Conservation (phyloP, 2,888 invertebrate genomes). For the Microchrysa polita region DNA sequence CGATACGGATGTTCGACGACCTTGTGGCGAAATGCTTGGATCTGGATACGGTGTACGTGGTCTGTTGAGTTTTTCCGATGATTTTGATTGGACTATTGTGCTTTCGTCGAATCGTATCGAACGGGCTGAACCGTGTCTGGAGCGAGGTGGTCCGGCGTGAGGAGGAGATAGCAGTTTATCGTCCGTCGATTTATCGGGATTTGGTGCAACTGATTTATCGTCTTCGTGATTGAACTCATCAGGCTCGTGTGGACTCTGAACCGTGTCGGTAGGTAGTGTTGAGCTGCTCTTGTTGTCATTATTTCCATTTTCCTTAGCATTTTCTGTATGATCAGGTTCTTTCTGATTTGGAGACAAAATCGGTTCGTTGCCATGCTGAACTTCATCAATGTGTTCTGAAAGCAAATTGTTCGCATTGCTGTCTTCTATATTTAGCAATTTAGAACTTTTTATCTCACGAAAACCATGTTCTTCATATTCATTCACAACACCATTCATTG, state of each 20-base stretch:
- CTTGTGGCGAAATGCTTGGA: constrained; percentile 54
- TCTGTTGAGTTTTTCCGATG: constrained; percentile 55
- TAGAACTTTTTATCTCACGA: background rate
- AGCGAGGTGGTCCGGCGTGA: background rate
- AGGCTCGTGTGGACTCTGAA: too few relatives aligned
- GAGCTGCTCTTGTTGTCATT: too few relatives aligned
- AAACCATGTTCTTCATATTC: constrained; percentile 16
- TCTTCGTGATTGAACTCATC: too few relatives aligned
- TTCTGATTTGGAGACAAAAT: too few relatives aligned
- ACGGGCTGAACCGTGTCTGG: constrained; percentile 51
- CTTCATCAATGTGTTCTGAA: too few relatives aligned
- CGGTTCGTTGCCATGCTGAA: too few relatives aligned
- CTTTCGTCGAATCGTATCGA: constrained; percentile 54
- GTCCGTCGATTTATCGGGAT: too few relatives aligned
- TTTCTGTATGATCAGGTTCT: too few relatives aligned
- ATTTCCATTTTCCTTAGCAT: too few relatives aligned
- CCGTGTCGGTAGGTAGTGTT: too few relatives aligned
- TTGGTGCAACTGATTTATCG: too few relatives aligned
- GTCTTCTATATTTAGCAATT: background rate
- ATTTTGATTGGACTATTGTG: constrained; percentile 48
- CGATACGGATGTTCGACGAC: constrained; percentile 50
- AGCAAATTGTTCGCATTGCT: too few relatives aligned
- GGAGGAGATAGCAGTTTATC: background rate
- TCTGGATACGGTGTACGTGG: constrained; percentile 62
- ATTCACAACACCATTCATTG: background rate